Evolutionary conservation across 2,888 invertebrate species (phyloP).

Genomic region (Troilus luridus): DNA sequence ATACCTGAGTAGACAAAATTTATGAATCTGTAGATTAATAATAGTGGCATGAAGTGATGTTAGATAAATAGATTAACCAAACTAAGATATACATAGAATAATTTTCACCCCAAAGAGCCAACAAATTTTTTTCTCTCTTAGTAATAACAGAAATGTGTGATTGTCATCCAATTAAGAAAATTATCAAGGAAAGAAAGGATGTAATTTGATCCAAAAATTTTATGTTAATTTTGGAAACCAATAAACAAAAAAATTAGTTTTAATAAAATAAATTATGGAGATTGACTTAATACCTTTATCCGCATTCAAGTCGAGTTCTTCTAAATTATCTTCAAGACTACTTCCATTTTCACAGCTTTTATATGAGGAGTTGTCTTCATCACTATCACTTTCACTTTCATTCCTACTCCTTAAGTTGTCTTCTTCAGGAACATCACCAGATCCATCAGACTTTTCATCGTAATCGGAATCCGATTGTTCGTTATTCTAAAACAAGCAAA

Average conservation of each 20-base stretch:
- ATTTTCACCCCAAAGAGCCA: too few relatives aligned
- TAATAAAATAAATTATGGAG: neutral
- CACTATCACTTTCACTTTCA: slow-evolving; percentile 14
- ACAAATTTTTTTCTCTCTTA: too few relatives aligned
- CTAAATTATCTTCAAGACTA: slow-evolving; percentile 21
- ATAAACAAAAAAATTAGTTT: neutral
- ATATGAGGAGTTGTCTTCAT: slow-evolving; percentile 6
- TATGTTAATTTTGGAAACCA: too few relatives aligned
- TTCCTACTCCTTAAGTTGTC: neutral
- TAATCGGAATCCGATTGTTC: neutral
- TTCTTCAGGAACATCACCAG: neutral
- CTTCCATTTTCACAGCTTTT: slow-evolving; percentile 28
- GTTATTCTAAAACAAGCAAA: neutral
- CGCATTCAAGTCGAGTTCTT: neutral
- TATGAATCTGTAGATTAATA: too few relatives aligned
- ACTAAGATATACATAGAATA: too few relatives aligned
- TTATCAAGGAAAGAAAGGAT: too few relatives aligned
- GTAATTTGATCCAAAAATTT: too few relatives aligned
- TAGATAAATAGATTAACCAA: too few relatives aligned
- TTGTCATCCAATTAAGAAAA: too few relatives aligned
- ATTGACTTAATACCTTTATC: neutral
- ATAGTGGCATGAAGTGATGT: too few relatives aligned
- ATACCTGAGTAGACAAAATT: too few relatives aligned
- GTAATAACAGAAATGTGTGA: too few relatives aligned
- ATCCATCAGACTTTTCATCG: neutral